Evolutionary conservation across 2,797 vertebrate species (phyloP), one percentile per base, ranked within the genome.

Genomic region (Enteromius paludinosus): DNA sequence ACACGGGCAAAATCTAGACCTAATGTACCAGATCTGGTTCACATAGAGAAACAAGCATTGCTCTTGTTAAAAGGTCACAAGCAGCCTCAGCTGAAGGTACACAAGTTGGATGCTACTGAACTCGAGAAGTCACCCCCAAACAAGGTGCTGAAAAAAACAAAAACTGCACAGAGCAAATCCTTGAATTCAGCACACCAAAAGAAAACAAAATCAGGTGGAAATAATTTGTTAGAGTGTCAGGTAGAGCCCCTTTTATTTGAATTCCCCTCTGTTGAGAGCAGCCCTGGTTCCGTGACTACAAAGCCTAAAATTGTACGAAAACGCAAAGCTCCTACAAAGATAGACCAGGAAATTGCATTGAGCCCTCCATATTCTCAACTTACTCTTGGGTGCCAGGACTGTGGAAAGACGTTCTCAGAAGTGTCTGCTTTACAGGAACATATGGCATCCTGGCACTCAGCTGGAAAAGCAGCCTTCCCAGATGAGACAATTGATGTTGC

Each of bases 61-160:
- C 93, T 95, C 56, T 83, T 96, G 62, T 89, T 96, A 28, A 95
- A 95, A 88, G 95, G 95, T 56, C 95, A 95, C 83, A 96, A 95
- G 87, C 95, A 96, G 83, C 95, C 95, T 18, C 94, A 94, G 77
- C 85, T 96, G 5, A 96, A 95, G 83, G 94, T 96, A 83, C 91
- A 95, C 87, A 96, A 96, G 87, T 85, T 96, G 71, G 95, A 96
- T 87, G 91, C 94, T 38, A 88, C 93, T 18, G 84, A 85, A 45
- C 88, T 88, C 66, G 87, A 84, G 12, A n/a, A 70, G 6, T 75
- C 86, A 41, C 82, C 85, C 20, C 85, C 87, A 45, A 78, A 59
- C 18, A 86, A 87, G 70, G 62, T 78, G 47, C 20, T 43, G 17
- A 38, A 59, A 69, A 69, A 64, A 33, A 73, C 73, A 82, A 59